Evolutionary conservation across 2,888 invertebrate species (phyloP), one percentile per base, ranked within the genome.

Genomic region (Parnassius apollo): DNA sequence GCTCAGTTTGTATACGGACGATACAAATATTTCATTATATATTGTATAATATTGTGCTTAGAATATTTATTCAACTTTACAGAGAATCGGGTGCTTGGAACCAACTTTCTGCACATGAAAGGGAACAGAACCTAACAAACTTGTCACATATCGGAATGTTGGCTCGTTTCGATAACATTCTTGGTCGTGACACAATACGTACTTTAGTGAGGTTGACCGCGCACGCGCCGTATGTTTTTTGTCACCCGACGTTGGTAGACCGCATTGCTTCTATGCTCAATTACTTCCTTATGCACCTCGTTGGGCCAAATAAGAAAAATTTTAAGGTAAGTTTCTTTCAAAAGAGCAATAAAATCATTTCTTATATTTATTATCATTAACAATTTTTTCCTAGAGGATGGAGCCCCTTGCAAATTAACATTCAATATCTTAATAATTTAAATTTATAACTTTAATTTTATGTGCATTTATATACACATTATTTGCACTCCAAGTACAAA

Each of bases 181-280:
- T 98, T 65, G 98, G 98, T 0, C 94, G 95, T 59, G 96, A 97
- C 84, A 99, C 98, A 0, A 96, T 98, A 65, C 94, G 95, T 62
- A 95, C 96, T 9, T 91, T 99, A 9, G 96, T 96, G 72, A 93
- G 95, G 62, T 91, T 97, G 59, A 96, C 97, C 0, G 94, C 95
- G 0, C 91, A 96, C 94, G 80, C 95, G 92, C 81, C 95, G 90
- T 85, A 81, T 53, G 96, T 98, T 53, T 98, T 98, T 88, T 97
- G 97, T 70, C 98, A 98, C 81, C 94, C 95, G 50, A 96, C 97
- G 9, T 95, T 99, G 92, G 98, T 98, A 1, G 98, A 98, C 80
- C 93, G 98, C 42, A 95, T 99, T 65, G 97, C 98, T 0, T 95
- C 97, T 10, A 99, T 99, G 98, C 93, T 99, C 62, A 99, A 99